Evolutionary conservation across 2,797 vertebrate genomes (phyloP).

Genomic region (Trematomus bernacchii): DNA sequence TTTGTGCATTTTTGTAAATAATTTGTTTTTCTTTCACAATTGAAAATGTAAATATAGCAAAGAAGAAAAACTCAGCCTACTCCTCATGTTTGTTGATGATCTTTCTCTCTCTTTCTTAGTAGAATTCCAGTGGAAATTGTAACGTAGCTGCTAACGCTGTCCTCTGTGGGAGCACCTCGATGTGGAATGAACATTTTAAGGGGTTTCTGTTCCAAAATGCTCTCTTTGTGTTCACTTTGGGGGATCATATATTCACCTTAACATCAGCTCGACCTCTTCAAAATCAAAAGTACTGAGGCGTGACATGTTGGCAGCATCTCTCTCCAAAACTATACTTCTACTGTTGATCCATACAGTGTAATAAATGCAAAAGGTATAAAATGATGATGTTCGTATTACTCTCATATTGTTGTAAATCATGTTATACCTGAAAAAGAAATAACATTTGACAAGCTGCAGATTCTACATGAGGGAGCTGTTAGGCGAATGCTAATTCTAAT

Average conservation of each 20-base stretch:
- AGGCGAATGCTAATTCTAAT: neutral
- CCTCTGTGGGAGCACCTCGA: slow-evolving; percentile 15
- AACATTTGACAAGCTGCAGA: neutral
- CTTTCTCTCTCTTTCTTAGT: slow-evolving; percentile 61
- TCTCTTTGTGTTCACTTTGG: neutral
- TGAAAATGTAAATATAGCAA: slow-evolving; percentile 79
- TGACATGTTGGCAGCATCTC: neutral
- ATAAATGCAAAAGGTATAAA: slow-evolving; percentile 2
- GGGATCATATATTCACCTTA: neutral
- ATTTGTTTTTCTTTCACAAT: slow-evolving; percentile 71
- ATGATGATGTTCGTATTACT: neutral
- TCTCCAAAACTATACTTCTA: neutral
- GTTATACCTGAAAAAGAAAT: too few relatives aligned
- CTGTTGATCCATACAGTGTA: neutral
- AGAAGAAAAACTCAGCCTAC: slow-evolving; percentile 54
- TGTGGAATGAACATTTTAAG: slow-evolving; percentile 26
- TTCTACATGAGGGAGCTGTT: slow-evolving; percentile 22
- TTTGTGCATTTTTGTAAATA: slow-evolving; percentile 79
- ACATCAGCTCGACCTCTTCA: neutral
- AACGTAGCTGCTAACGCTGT: slow-evolving; percentile 28
- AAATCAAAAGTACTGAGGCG: neutral
- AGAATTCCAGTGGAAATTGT: slow-evolving; percentile 45
- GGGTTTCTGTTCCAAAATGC: slow-evolving; percentile 50
- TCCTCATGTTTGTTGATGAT: slow-evolving; percentile 64
- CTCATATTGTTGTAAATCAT: too few relatives aligned